Conservation (phyloP, 2,888 invertebrate species). For the Habrosyne pyritoides region DNA sequence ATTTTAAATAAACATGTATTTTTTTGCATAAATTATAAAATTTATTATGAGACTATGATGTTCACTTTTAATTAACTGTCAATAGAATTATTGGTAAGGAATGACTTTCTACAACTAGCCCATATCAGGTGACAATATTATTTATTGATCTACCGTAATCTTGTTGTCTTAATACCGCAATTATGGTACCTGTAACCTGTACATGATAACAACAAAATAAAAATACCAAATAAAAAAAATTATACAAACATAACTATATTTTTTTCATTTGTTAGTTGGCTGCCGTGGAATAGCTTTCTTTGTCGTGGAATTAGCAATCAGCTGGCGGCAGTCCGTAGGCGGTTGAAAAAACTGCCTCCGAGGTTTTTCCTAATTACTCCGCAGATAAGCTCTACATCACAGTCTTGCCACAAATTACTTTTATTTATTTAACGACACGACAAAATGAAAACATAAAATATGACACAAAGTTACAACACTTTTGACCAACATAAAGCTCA, state of each 20-base stretch:
- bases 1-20: too few species aligned
- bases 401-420: conserved; percentile 64
- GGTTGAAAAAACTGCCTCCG: conserved; percentile 56
- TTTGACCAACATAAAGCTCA: conserved; percentile 24
- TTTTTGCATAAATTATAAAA: too few species aligned
- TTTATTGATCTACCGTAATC: too few species aligned
- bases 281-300: conserved; percentile 67
- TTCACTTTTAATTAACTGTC: too few species aligned
- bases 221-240: neutral
- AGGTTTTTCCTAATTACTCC: conserved; percentile 72
- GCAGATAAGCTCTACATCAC: conserved; percentile 66
- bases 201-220: neutral
- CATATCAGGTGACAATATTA: too few species aligned
- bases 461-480: conserved; percentile 22
- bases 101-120: too few species aligned
- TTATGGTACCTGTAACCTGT: too few species aligned
- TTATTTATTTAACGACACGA: conserved; percentile 63
- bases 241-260: conserved; percentile 22
- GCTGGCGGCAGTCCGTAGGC: conserved; percentile 46
- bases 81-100: too few species aligned
- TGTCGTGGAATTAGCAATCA: conserved; percentile 80
- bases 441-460: conserved; percentile 64
- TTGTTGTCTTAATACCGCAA: too few species aligned
- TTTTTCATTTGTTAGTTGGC: conserved; percentile 61
- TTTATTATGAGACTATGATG: too few species aligned